A percentile compares a stretch with the other conserved stretches of the same genome.
Conservation (phyloP, 2,888 invertebrate species). For the Polydrusus tereticollis region DNA sequence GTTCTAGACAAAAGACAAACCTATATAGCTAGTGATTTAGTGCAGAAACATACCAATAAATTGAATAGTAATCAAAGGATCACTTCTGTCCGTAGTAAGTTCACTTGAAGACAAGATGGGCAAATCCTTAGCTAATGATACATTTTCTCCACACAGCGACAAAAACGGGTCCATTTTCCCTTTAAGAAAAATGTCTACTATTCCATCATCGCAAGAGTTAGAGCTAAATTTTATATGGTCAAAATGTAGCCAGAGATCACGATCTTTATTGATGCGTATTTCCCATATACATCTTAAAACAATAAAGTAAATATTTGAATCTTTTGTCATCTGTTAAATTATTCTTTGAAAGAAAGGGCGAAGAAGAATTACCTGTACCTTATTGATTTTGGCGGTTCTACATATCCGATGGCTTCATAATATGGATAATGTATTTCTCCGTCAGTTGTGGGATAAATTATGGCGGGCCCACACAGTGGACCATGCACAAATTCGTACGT, state of each 20-base stretch:
- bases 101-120: conserved; percentile 86
- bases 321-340: too few relatives aligned
- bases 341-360: too few relatives aligned
- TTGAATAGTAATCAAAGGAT: conserved; percentile 69
- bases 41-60: conserved; percentile 68
- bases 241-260: conserved; percentile 89
- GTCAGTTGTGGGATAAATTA: conserved; percentile 83
- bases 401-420: conserved; percentile 81
- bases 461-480: conserved; percentile 87
- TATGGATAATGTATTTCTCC: conserved; percentile 91
- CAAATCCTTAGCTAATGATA: conserved; percentile 82
- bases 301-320: too few relatives aligned
- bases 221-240: conserved; percentile 89
- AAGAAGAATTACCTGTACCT: conserved; percentile 55
- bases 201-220: conserved; percentile 87
- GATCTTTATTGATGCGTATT: conserved; percentile 82
- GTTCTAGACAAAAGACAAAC: too few relatives aligned
- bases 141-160: conserved; percentile 88
- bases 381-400: conserved; percentile 77
- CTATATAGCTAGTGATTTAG: too few relatives aligned
- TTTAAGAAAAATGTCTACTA: conserved; percentile 80
- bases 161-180: conserved; percentile 79
- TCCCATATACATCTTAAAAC: conserved; percentile 67
- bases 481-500: conserved; percentile 91
- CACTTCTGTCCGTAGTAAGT: conserved; percentile 73